Evolutionary conservation across 2,113 vertebrate genomes (phyloP).

Genomic region (Aix galericulata): DNA sequence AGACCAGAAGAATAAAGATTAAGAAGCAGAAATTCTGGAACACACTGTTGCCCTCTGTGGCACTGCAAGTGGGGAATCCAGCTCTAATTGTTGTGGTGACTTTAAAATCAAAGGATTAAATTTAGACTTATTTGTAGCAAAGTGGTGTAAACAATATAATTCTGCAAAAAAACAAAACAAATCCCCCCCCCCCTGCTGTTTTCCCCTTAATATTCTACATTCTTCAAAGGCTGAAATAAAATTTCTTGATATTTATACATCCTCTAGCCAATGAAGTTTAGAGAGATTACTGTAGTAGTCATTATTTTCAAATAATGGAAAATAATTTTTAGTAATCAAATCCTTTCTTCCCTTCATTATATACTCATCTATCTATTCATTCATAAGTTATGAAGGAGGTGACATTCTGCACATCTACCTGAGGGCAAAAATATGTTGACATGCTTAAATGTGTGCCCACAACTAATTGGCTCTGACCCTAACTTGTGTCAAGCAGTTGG

Average conservation of each 20-base stretch:
- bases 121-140: background rate
- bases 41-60: background rate
- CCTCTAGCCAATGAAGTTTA: background rate
- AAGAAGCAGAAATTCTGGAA: background rate
- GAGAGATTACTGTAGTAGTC: background rate
- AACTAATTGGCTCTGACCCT: slow-evolving; percentile 24
- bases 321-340: background rate
- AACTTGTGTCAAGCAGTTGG: slow-evolving; percentile 39
- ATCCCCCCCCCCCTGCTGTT: fast-evolving
- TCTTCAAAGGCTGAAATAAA: background rate
- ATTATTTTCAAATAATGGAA: background rate
- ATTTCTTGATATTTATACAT: background rate
- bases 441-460: background rate
- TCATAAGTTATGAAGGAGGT: background rate
- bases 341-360: background rate
- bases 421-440: background rate
- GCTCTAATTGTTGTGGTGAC: background rate
- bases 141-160: background rate
- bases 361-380: background rate
- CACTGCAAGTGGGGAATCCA: background rate
- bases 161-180: background rate
- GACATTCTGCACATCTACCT: background rate
- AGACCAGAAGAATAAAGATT: background rate
- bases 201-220: background rate
- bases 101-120: background rate